Base-by-base conservation (phyloP, 2,113 vertebrate genomes). In the Trogon melanurus region DNA sequence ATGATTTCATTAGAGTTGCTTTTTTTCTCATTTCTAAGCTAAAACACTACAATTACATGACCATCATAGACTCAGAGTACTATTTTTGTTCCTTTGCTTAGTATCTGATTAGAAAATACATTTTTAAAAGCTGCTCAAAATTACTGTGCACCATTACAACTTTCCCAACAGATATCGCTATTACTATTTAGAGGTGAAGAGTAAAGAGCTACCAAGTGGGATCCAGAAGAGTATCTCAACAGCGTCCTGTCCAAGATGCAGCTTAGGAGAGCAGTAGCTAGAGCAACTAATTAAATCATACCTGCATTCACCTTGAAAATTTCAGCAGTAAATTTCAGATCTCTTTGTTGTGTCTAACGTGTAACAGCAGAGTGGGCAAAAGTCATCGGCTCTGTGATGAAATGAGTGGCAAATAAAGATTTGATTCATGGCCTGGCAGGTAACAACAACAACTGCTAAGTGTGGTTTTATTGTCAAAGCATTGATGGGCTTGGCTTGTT, bases 11-110 rank as follows among this genome's bases (percentile, higher is more conserved):
- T 88, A 81, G 44, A 72, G 38, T 69, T 56, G 22, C 1, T 83
- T 93, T 91, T 41, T 88, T 76, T 62, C 53, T 93, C 14, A 26
- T 92, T 93, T 94, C 53, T 78, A 70, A 88, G 53, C 21, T 85
- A 81, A 90, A 94, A 74, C 23, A 51, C 34, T 73, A 85, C 79
- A 64, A 84, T 85, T 92, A 81, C 45, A 72, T 80, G 58, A 69
- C 29, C 20, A 14, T 45, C 48, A 80, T n/a, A 82, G 22, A 72
- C 58, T 79, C 54, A 62, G 34, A 73, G 61, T 26, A 66, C 29
- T 82, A 51, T 73, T 93, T 88, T 79, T 71, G 12, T 56, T 83
- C 34, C 29, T 64, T 93, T 69, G 22, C 72, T 70, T 79, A 67
- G 16, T 16, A 73, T 62, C 25, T 83, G n/a, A 86, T 73, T 85